Percentiles rank a stretch among this genome's conserved stretches.
Evolutionary conservation across 2,797 vertebrate genomes (phyloP).

Genomic region (Sebastiscus albofasciatus): DNA sequence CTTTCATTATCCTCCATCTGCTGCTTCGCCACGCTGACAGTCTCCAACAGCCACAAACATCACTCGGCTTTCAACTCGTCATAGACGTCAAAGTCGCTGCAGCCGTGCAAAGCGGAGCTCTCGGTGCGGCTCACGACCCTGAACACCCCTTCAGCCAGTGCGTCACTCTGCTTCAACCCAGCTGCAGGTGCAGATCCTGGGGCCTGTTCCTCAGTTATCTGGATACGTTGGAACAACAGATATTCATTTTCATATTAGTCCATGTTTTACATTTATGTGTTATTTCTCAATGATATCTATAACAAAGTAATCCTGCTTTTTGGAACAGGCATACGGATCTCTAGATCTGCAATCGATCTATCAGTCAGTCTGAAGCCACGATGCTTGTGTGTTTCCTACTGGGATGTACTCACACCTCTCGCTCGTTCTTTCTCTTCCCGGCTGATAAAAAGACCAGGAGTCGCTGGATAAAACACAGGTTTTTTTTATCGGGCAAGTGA

Average conservation of each 20-base stretch:
- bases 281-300: no score
- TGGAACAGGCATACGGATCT: no score
- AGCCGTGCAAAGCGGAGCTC: slow-evolving; percentile 23
- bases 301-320: not conserved
- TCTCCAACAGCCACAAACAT: slow-evolving; percentile 48
- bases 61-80: slow-evolving; percentile 36
- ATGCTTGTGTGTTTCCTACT: no score
- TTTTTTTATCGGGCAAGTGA: no score
- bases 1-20: slow-evolving; percentile 72
- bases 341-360: no score
- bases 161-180: slow-evolving; percentile 20
- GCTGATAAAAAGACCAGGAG: no score
- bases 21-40: slow-evolving; percentile 41
- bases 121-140: slow-evolving; percentile 29
- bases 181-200: slow-evolving; percentile 34
- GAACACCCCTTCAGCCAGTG: slow-evolving; percentile 5
- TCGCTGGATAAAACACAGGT: no score
- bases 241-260: not conserved
- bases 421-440: no score
- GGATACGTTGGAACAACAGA: not conserved
- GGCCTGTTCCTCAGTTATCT: not conserved
- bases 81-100: slow-evolving; percentile 30
- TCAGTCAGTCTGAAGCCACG: no score
- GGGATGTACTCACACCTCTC: no score
- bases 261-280: not conserved